Conservation (phyloP, 1,140 invertebrate genomes). For the Vollenhovia emeryi region DNA sequence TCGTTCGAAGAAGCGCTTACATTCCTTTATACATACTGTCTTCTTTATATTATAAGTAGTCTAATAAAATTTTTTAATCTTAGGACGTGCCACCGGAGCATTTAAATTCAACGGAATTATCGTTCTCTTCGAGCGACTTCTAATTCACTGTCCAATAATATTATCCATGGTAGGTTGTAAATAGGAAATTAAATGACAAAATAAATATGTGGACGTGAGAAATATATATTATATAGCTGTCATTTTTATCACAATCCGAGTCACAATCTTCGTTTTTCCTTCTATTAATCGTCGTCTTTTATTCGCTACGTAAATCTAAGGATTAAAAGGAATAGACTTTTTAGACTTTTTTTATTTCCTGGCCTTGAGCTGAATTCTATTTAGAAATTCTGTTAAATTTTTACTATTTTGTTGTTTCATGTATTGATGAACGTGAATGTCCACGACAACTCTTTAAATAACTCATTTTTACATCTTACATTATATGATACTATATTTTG, state of each 20-base stretch:
- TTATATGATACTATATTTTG: slow-evolving; percentile 16
- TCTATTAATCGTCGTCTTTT: slow-evolving; percentile 20
- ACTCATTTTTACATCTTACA: slow-evolving; percentile 4
- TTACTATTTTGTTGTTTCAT: neutral
- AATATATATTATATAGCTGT: slow-evolving; percentile 51
- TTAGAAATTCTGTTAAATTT: slow-evolving; percentile 5
- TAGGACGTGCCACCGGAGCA: slow-evolving; percentile 12
- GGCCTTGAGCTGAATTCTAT: neutral
- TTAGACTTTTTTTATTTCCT: neutral
- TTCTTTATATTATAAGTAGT: slow-evolving; percentile 55
- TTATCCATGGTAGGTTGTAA: slow-evolving; percentile 81
- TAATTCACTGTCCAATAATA: slow-evolving; percentile 77
- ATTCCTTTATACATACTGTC: slow-evolving; percentile 60
- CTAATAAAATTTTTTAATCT: slow-evolving; percentile 49
- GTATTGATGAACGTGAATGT: neutral
- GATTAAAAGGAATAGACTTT: neutral
- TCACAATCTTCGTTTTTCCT: slow-evolving; percentile 17
- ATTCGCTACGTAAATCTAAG: neutral
- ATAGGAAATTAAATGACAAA: slow-evolving; percentile 73
- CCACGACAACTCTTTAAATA: neutral
- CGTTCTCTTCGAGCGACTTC: slow-evolving; percentile 76
- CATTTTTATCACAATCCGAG: slow-evolving; percentile 46
- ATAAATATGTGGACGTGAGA: slow-evolving; percentile 67
- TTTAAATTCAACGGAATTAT: slow-evolving; percentile 63
- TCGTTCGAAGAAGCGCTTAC: slow-evolving; percentile 74